Evolutionary conservation across 1,140 invertebrate genomes (phyloP).

Genomic region (Drosophila simulans): DNA sequence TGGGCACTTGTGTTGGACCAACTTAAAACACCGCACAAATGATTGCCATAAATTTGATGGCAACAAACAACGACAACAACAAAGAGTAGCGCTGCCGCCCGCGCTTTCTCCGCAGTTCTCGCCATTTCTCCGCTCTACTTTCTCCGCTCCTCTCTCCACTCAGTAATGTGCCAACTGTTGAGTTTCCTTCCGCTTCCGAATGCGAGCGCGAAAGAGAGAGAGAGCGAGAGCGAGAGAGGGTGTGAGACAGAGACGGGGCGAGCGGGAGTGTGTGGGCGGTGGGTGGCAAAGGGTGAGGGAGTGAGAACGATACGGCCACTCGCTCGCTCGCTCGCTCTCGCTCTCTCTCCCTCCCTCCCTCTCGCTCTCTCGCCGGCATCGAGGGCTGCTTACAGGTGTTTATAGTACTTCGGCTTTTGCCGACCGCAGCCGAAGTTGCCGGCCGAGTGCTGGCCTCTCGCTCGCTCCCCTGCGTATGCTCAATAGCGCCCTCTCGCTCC

Average conservation of each 20-base stretch:
- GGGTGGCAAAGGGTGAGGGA: background rate
- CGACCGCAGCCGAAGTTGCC: conserved; percentile 3
- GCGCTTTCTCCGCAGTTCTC: conserved; percentile 1
- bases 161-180: conserved; percentile 78
- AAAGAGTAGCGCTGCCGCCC: conserved; percentile 50
- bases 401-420: conserved; percentile 29
- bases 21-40: conserved; percentile 49
- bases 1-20: conserved; percentile 12
- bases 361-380: conserved; percentile 42
- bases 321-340: conserved; percentile 4
- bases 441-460: conserved; percentile 10
- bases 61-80: conserved; percentile 33
- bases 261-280: conserved; percentile 4
- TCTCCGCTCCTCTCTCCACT: background rate
- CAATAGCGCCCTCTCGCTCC: conserved; percentile 23
- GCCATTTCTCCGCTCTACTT: background rate
- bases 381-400: conserved; percentile 73
- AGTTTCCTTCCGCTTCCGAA: conserved; percentile 76
- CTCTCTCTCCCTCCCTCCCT: conserved; percentile 10
- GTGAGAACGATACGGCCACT: conserved; percentile 33
- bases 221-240: background rate
- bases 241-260: background rate
- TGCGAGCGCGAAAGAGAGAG: conserved; percentile 3
- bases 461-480: background rate
- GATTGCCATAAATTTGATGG: conserved; percentile 52